A percentile compares a stretch with the other conserved stretches of the same genome.
phyloP scores from a whole-genome alignment of 2,113 vertebrate genomes.

The Thunnus maccoyii region DNA sequence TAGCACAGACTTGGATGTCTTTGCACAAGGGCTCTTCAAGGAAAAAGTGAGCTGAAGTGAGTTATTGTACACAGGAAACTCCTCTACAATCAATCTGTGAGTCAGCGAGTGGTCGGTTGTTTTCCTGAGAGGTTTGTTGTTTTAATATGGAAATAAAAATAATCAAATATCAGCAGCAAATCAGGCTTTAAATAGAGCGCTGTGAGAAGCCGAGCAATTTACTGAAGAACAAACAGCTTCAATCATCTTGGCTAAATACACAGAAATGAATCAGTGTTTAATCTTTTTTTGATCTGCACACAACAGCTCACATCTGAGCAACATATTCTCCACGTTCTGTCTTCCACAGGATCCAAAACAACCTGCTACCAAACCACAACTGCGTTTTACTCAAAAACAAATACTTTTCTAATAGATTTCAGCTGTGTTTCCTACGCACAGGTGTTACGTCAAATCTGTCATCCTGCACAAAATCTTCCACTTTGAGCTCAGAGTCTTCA shows the following conservation, averaged over 20 bases:
- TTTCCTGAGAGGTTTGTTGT: conserved; percentile 43
- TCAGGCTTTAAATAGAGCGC: conserved; percentile 28
- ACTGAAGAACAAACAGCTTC: neutral
- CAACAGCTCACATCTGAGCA: conserved; percentile 23
- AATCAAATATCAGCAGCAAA: conserved; percentile 37
- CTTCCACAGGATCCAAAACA: conserved; percentile 16
- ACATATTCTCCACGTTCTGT: conserved; percentile 18
- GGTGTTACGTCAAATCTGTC: conserved; percentile 33
- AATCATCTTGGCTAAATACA: conserved; percentile 37
- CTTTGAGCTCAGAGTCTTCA: neutral
- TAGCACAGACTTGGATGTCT: conserved; percentile 56
- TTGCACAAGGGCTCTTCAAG: conserved; percentile 20
- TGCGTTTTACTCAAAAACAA: conserved; percentile 28
- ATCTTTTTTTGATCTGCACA: neutral
- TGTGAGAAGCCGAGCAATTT: conserved; percentile 17
- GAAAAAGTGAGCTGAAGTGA: conserved; percentile 57
- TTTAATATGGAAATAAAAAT: conserved; percentile 49
- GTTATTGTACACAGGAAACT: conserved; percentile 59
- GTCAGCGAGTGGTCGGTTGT: conserved; percentile 30
- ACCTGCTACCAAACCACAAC: conserved; percentile 30
- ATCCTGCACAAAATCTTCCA: conserved; percentile 21
- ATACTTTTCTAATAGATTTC: conserved; percentile 54
- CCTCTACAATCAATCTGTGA: conserved; percentile 33
- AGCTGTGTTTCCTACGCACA: conserved; percentile 17
- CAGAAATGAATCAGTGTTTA: conserved; percentile 43